These are phyloP conservation scores for Coelogynopora nodosa DNA, from an alignment of 2,888 invertebrate species.

Conservation along the genomic window DNA sequence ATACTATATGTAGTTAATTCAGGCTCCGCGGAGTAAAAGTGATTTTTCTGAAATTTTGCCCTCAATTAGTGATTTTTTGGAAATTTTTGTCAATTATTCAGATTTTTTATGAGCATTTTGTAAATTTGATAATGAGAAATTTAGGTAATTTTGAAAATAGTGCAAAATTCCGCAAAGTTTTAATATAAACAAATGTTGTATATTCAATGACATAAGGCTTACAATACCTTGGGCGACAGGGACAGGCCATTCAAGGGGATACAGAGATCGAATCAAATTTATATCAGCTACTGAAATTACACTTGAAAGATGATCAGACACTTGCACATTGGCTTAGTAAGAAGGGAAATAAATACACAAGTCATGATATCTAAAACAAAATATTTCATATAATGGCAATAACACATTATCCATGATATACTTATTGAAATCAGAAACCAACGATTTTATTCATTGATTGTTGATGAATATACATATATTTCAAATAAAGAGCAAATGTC, in stretches of 20 bases:
- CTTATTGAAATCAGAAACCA: background rate
- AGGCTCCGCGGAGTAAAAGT: too few species aligned
- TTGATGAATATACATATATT: slow-evolving; percentile 16
- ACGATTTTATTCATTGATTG: background rate
- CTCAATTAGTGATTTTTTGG: too few species aligned
- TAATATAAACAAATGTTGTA: too few species aligned
- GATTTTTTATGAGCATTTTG: too few species aligned
- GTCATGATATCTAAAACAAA: background rate
- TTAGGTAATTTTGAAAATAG: too few species aligned
- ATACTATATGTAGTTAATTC: too few species aligned
- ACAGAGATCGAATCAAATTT: background rate
- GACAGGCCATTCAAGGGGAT: background rate
- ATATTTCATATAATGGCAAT: background rate
- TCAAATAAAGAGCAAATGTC: slow-evolving; percentile 18
- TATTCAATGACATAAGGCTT: too few species aligned
- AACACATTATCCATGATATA: background rate
- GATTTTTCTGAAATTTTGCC: too few species aligned
- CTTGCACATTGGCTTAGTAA: background rate
- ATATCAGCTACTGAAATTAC: background rate
- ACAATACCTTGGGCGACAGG: background rate
- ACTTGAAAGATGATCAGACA: background rate
- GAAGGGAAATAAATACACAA: background rate
- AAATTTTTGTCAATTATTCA: too few species aligned
- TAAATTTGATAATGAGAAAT: too few species aligned
- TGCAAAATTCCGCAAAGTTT: too few species aligned